Conservation (phyloP, 1,140 invertebrate genomes). For the Pomacea maculata region DNA sequence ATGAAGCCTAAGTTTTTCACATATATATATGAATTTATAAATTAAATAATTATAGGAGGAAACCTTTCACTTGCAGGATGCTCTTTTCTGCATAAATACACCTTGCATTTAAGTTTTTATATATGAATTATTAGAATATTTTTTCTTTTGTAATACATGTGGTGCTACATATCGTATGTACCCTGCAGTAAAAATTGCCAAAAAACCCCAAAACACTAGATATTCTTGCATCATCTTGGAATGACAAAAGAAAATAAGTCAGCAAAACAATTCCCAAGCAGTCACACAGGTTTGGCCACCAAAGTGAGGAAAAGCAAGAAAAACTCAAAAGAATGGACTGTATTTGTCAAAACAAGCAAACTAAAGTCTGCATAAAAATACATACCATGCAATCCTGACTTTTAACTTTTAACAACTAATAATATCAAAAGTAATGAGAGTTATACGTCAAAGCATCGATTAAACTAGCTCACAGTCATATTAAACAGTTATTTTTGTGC, state of each 20-base stretch:
- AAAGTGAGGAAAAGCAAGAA: conserved; percentile 4
- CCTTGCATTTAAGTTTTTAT: too few relatives aligned
- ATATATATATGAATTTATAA: too few relatives aligned
- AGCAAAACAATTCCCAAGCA: neutral
- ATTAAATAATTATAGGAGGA: too few relatives aligned
- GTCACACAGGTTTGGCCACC: neutral
- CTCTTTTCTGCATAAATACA: too few relatives aligned
- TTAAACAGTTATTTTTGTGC: too few relatives aligned
- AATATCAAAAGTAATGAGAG: too few relatives aligned
- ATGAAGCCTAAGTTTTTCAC: too few relatives aligned
- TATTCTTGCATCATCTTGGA: neutral
- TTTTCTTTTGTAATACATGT: neutral
- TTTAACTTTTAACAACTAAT: too few relatives aligned
- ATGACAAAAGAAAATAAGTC: neutral
- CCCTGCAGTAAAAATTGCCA: neutral
- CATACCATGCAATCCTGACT: too few relatives aligned
- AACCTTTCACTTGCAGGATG: too few relatives aligned
- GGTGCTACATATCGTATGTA: neutral
- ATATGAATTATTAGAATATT: neutral
- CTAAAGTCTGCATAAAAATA: neutral
- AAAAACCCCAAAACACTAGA: neutral
- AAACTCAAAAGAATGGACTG: neutral
- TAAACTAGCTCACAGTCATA: too few relatives aligned
- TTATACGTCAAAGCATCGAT: too few relatives aligned
- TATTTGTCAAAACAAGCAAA: neutral